Evolutionary conservation across 2,888 invertebrate species (phyloP).

Genomic region (Acleris laterana): DNA sequence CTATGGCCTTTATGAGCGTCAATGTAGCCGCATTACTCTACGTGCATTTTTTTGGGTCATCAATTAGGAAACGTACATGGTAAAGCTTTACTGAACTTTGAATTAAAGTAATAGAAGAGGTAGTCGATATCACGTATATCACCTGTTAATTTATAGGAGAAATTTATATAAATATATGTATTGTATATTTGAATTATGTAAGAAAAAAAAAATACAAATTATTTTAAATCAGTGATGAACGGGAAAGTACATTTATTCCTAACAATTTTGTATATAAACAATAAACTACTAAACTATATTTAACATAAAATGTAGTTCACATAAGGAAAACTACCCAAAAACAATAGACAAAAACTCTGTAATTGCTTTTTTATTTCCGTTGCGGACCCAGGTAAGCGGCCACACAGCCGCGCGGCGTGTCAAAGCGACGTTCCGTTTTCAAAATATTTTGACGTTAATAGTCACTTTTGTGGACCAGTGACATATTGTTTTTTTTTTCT

Average conservation of each 20-base stretch:
- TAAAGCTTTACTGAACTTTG: not conserved
- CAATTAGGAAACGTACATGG: constrained; percentile 6
- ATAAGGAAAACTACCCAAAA: constrained; percentile 23
- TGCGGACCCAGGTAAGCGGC: constrained; percentile 31
- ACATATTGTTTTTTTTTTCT: constrained; percentile 55
- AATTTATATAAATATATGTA: too few relatives aligned
- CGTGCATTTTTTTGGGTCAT: constrained; percentile 5
- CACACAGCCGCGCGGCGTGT: constrained; percentile 36
- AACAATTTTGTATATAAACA: too few relatives aligned
- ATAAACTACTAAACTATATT: not conserved
- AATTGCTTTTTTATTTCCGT: constrained; percentile 30
- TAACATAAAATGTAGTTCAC: constrained; percentile 1
- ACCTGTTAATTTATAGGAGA: too few relatives aligned
- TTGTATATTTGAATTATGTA: too few relatives aligned
- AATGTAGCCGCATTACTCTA: constrained; percentile 15
- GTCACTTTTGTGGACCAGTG: constrained; percentile 69
- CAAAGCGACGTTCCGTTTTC: constrained; percentile 56
- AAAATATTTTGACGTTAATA: constrained; percentile 84
- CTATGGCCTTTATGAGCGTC: constrained; percentile 16
- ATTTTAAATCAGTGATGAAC: too few relatives aligned
- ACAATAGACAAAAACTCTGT: constrained; percentile 24
- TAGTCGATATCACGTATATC: too few relatives aligned
- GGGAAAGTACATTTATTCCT: too few relatives aligned
- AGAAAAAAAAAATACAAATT: not conserved
- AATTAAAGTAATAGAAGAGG: not conserved